These are phyloP conservation scores for Scrobipalpa atriplicella DNA, from an alignment of 2,888 invertebrate genomes.

Conservation along the genomic window DNA sequence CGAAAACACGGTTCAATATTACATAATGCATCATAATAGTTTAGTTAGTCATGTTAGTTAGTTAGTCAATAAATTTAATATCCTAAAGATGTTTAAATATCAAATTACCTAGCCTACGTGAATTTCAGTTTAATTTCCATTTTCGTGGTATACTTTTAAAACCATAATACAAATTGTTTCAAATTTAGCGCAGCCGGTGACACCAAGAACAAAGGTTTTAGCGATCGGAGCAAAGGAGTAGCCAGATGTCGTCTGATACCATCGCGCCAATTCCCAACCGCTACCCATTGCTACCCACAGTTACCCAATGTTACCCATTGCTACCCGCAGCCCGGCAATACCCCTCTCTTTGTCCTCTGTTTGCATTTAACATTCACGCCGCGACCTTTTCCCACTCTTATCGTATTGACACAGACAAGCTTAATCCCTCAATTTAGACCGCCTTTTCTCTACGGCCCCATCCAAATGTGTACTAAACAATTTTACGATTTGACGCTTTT, in stretches of 20 bases:
- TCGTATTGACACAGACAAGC: constrained; percentile 73
- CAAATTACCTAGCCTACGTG: too few species aligned
- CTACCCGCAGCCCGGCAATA: not conserved
- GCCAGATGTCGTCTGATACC: constrained; percentile 37
- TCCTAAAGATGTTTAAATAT: too few species aligned
- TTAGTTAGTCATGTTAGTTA: too few species aligned
- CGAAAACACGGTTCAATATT: too few species aligned
- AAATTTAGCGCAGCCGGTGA: not conserved
- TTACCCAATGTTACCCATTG: not conserved
- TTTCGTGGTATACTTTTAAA: not conserved
- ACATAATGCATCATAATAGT: too few species aligned
- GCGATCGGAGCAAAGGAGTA: not conserved
- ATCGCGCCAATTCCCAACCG: constrained; percentile 41
- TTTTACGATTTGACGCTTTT: constrained; percentile 18
- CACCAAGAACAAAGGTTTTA: not conserved
- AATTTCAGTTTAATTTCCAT: not conserved
- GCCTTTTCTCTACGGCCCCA: constrained; percentile 50
- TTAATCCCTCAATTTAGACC: constrained; percentile 69
- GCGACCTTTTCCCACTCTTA: constrained; percentile 67
- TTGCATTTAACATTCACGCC: constrained; percentile 67
- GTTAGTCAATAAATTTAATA: too few species aligned
- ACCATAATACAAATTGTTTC: not conserved
- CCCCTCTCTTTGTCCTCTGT: constrained; percentile 58
- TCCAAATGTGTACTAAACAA: constrained; percentile 44
- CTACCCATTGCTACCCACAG: not conserved